Evolutionary conservation across 2,888 invertebrate genomes (phyloP).

Genomic region (Ommatoiulus sabulosus): DNA sequence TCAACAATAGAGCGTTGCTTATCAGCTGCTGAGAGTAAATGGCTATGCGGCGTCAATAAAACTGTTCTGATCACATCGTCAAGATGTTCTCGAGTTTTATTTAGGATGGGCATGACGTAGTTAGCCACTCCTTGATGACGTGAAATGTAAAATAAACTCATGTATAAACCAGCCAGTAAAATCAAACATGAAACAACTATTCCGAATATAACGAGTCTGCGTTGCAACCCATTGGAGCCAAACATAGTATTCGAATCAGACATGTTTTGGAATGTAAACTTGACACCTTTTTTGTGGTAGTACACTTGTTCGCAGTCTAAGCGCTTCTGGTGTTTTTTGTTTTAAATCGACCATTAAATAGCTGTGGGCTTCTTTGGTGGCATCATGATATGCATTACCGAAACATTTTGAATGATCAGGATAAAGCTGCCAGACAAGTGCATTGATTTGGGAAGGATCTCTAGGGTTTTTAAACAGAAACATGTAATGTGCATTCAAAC

Average conservation of each 20-base stretch:
- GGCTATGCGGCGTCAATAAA: too few species aligned
- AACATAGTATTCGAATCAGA: neutral
- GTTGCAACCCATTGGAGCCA: too few species aligned
- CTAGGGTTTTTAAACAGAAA: constrained; percentile 37
- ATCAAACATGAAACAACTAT: neutral
- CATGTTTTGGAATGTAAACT: neutral
- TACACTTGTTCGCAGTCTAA: too few species aligned
- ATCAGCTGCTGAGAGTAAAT: neutral
- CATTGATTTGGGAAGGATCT: neutral
- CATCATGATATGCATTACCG: neutral
- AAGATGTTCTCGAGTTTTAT: neutral
- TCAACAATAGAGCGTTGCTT: neutral
- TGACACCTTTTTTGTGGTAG: too few species aligned
- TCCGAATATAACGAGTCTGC: neutral
- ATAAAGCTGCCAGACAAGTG: neutral
- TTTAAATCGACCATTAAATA: neutral
- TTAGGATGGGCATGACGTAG: neutral
- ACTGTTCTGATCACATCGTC: neutral
- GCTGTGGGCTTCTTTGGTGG: neutral
- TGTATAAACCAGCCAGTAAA: neutral
- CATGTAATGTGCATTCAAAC: constrained; percentile 32
- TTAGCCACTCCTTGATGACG: neutral
- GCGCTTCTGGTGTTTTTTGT: neutral
- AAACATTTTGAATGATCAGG: neutral
- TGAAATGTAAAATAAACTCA: neutral